These are phyloP conservation scores for Crocidura indochinensis DNA, from an alignment of 2,797 vertebrate species.

Conservation along the genomic window DNA sequence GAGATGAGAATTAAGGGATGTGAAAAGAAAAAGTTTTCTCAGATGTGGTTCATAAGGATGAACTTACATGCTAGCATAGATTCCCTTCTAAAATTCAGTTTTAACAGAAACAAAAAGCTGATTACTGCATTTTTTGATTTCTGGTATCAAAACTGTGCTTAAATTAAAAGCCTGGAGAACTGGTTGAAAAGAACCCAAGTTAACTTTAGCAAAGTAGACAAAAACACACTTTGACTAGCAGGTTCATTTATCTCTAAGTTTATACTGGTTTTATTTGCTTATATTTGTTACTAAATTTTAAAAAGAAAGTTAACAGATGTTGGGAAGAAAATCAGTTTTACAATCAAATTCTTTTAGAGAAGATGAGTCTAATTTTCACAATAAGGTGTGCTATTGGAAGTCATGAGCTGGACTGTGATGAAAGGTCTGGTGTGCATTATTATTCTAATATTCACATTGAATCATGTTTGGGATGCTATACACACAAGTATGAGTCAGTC, in stretches of 20 bases:
- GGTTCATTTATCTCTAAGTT: constrained; percentile 15
- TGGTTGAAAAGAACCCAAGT: constrained; percentile 22
- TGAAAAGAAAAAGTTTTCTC: background rate
- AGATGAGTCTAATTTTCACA: constrained; percentile 22
- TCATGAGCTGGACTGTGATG: constrained; percentile 1
- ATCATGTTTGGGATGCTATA: background rate
- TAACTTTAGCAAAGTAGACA: constrained; percentile 21
- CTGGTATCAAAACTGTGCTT: background rate
- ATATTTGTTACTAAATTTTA: background rate
- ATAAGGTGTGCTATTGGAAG: constrained; percentile 4
- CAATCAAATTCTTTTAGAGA: constrained; percentile 29
- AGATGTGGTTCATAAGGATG: constrained; percentile 26
- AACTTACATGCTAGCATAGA: background rate
- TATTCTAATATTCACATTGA: constrained; percentile 20
- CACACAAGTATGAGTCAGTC: background rate
- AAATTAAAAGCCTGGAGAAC: constrained; percentile 21
- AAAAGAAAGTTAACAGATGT: constrained; percentile 52
- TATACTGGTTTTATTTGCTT: constrained; percentile 18
- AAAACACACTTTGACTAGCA: constrained; percentile 29
- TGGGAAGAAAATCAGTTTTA: constrained; percentile 35
- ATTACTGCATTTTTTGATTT: background rate
- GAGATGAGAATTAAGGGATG: background rate
- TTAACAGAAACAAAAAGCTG: background rate
- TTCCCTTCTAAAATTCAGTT: background rate
- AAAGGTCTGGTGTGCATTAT: constrained; percentile 37